A percentile compares a stretch with the other conserved stretches of the same genome.
These are phyloP conservation scores for Hedya salicella DNA, from an alignment of 2,888 invertebrate species.

Conservation along the genomic window DNA sequence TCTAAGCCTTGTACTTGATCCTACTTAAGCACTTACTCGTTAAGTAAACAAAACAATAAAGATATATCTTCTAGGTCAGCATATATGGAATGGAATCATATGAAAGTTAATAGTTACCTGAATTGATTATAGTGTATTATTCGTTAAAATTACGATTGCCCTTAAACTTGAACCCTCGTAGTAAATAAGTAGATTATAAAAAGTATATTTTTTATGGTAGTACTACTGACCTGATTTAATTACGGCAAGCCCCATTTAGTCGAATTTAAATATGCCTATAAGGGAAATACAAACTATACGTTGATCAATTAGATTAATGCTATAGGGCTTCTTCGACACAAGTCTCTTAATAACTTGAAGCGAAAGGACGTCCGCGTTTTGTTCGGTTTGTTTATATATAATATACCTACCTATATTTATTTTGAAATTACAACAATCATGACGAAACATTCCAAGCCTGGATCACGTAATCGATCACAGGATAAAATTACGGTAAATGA, in stretches of 20 bases:
- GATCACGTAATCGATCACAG: constrained; percentile 45
- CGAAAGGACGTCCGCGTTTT: constrained; percentile 54
- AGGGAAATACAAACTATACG: constrained; percentile 49
- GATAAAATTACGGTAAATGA: constrained; percentile 35
- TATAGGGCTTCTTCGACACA: constrained; percentile 72
- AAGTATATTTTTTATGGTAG: neutral
- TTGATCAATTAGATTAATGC: constrained; percentile 80
- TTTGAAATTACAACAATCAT: constrained; percentile 52
- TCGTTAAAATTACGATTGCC: no score
- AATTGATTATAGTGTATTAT: no score
- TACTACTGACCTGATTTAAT: constrained; percentile 41
- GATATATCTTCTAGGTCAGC: no score
- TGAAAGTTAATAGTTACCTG: no score
- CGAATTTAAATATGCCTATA: constrained; percentile 42
- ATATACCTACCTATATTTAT: no score
- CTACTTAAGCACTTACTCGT: neutral
- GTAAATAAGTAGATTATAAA: neutral
- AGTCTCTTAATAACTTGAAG: constrained; percentile 61
- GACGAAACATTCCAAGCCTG: constrained; percentile 59
- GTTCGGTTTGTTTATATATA: constrained; percentile 11
- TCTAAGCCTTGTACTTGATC: constrained; percentile 15
- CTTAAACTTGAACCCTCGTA: neutral
- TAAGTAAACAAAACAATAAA: neutral
- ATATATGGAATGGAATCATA: no score
- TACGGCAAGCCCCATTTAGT: constrained; percentile 30